Conservation (phyloP, 2,113 vertebrate species). For the Lutjanus erythropterus region DNA sequence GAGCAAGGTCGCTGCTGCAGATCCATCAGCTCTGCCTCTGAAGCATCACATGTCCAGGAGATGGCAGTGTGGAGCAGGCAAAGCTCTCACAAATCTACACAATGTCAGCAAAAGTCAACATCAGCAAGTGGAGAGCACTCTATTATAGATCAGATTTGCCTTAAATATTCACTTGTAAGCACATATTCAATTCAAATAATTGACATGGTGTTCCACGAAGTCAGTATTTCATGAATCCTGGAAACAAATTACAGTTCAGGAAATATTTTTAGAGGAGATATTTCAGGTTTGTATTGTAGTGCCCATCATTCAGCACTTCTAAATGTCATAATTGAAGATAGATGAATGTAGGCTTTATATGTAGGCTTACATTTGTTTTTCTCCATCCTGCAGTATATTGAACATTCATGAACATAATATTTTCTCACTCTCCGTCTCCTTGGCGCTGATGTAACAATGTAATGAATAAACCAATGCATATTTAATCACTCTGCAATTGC, state of each 20-base stretch:
- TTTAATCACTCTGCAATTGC: conserved; percentile 48
- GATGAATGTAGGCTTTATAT: neutral
- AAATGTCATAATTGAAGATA: neutral
- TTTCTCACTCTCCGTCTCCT: conserved; percentile 32
- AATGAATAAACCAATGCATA: conserved; percentile 62
- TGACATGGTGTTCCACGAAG: neutral
- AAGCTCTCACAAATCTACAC: neutral
- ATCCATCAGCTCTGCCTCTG: neutral
- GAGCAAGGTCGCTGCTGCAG: conserved; percentile 8
- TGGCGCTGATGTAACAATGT: conserved; percentile 47
- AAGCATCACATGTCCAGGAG: conserved; percentile 32
- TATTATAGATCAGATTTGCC: neutral
- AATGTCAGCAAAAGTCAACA: neutral
- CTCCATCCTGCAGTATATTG: neutral
- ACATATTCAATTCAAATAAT: neutral
- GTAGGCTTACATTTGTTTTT: neutral
- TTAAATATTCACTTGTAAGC: neutral
- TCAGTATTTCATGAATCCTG: neutral
- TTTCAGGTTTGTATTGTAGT: neutral
- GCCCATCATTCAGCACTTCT: conserved; percentile 5
- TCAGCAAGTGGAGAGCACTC: neutral
- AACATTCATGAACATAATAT: conserved; percentile 36
- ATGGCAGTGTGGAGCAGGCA: conserved; percentile 31
- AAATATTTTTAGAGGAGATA: neutral
- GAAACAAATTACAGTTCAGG: neutral